Conservation (phyloP, 1,140 invertebrate genomes). For the Drosophila ogumai region DNA sequence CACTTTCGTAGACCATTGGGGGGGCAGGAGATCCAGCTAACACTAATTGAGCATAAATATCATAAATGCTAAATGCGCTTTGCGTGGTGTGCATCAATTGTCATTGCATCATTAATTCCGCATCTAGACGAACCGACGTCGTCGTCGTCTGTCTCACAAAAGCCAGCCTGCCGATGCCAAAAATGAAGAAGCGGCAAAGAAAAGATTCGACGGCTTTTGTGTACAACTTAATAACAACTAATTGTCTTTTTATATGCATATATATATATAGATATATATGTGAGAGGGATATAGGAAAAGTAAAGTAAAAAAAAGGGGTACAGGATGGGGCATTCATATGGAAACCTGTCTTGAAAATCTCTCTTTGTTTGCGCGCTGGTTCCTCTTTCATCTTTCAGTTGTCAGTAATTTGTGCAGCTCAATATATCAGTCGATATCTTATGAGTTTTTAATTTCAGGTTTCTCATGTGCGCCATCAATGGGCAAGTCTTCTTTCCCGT, state of each 20-base stretch:
- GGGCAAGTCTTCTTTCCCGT: neutral
- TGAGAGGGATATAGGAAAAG: slow-evolving; percentile 19
- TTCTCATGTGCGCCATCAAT: slow-evolving; percentile 34
- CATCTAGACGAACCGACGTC: slow-evolving; percentile 44
- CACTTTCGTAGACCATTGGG: slow-evolving; percentile 9
- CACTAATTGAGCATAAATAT: slow-evolving; percentile 52
- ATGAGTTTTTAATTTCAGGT: slow-evolving; percentile 85
- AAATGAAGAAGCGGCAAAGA: slow-evolving; percentile 40
- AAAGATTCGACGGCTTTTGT: slow-evolving; percentile 71
- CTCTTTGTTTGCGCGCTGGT: slow-evolving; percentile 35
- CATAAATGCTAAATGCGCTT: slow-evolving; percentile 49
- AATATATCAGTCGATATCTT: slow-evolving; percentile 85
- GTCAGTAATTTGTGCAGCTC: slow-evolving; percentile 85
- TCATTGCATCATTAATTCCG: slow-evolving; percentile 70
- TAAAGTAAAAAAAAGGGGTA: slow-evolving; percentile 1
- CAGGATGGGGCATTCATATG: neutral
- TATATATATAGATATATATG: slow-evolving; percentile 48
- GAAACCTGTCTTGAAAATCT: slow-evolving; percentile 74
- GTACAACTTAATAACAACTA: slow-evolving; percentile 82
- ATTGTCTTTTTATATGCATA: slow-evolving; percentile 82
- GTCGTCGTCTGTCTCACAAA: slow-evolving; percentile 24
- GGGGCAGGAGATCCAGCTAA: neutral
- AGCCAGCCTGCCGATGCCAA: slow-evolving; percentile 29
- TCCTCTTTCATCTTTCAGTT: slow-evolving; percentile 77
- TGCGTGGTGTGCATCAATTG: slow-evolving; percentile 54